Percentiles rank a stretch among this genome's conserved stretches.
Conservation (phyloP, 1,140 invertebrate species). For the Pseudoatta argentina region DNA sequence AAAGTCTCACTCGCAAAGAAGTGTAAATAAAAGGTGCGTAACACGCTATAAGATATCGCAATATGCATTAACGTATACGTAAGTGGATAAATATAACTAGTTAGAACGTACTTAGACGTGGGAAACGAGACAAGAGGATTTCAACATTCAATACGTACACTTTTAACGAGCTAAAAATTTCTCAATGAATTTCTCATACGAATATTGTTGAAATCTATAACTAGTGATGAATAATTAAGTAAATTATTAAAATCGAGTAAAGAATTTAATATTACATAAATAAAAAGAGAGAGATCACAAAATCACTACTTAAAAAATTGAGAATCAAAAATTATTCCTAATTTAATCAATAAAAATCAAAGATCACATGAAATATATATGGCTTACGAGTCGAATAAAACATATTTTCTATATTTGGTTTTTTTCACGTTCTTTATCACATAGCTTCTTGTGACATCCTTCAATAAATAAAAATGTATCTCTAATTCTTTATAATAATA, state of each 20-base stretch:
- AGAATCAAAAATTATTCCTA: no score
- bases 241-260: background rate
- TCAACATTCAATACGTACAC: background rate
- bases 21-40: background rate
- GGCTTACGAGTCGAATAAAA: no score
- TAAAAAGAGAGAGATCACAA: background rate
- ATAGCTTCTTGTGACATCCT: no score
- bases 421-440: no score
- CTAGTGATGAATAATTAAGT: background rate
- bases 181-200: background rate
- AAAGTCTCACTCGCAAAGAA: background rate
- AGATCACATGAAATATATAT: background rate
- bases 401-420: no score
- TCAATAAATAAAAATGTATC: no score
- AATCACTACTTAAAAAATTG: background rate
- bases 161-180: background rate
- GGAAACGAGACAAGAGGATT: background rate
- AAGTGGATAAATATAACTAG: conserved; percentile 10
- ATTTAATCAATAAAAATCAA: background rate
- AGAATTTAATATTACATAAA: background rate
- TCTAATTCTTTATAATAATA: no score
- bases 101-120: background rate
- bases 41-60: background rate
- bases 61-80: background rate
- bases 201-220: background rate